A percentile compares a stretch with the other conserved stretches of the same genome.
These are phyloP conservation scores for Stenurella melanura DNA, from an alignment of 2,888 invertebrate species.

Conservation along the genomic window DNA sequence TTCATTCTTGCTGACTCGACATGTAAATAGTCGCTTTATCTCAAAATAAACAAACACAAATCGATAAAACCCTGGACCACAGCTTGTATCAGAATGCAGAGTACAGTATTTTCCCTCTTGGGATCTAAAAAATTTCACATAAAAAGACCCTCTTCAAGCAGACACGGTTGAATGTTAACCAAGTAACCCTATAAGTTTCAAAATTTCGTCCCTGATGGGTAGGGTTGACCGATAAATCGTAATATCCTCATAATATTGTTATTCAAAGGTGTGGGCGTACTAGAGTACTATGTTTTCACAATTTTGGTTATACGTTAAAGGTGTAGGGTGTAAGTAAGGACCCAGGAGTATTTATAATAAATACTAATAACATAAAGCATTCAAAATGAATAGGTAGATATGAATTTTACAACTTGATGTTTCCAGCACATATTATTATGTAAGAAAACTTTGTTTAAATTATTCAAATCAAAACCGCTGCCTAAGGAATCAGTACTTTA, in stretches of 20 bases:
- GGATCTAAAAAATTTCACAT: conserved; percentile 23
- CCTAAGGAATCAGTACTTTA: too few species aligned
- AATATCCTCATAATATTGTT: conserved; percentile 23
- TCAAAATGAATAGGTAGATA: too few species aligned
- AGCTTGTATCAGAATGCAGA: conserved; percentile 8
- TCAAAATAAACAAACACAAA: conserved; percentile 29
- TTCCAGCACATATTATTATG: too few species aligned
- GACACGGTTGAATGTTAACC: conserved; percentile 8
- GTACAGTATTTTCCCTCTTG: neutral
- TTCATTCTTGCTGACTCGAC: conserved; percentile 28
- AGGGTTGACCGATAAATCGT: conserved; percentile 18
- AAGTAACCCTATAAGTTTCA: conserved; percentile 19
- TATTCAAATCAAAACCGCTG: too few species aligned
- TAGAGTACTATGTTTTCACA: conserved; percentile 7
- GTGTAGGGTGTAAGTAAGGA: neutral
- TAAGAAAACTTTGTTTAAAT: too few species aligned
- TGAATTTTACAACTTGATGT: too few species aligned
- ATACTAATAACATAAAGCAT: too few species aligned
- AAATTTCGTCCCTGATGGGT: conserved; percentile 18
- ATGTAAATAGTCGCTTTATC: conserved; percentile 23
- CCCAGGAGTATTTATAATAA: too few species aligned
- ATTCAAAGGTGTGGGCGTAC: conserved; percentile 9
- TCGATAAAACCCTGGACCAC: conserved; percentile 21
- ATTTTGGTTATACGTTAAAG: conserved; percentile 4
- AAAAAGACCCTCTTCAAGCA: conserved; percentile 27